Conservation (phyloP, 2,888 invertebrate species). For the Cataglyphis albicans region DNA sequence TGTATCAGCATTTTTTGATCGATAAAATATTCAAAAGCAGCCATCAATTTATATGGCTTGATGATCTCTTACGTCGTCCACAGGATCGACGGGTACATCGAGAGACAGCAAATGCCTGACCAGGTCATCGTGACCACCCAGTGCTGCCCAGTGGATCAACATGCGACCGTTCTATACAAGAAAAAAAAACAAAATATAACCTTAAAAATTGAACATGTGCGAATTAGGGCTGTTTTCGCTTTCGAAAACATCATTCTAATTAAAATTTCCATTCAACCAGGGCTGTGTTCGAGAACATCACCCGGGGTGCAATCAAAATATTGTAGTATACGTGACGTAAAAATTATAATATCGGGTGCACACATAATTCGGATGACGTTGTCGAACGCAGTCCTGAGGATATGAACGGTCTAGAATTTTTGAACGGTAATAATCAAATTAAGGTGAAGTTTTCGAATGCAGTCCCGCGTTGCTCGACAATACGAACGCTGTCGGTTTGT, state of each 20-base stretch:
- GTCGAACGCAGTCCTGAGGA: too few relatives aligned
- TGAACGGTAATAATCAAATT: too few relatives aligned
- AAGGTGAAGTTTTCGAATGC: neutral
- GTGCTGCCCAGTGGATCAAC: conserved; percentile 93
- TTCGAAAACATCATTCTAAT: too few relatives aligned
- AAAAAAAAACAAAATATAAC: conserved; percentile 58
- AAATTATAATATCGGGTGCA: too few relatives aligned
- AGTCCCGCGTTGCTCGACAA: neutral
- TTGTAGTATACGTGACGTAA: too few relatives aligned
- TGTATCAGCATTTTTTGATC: neutral
- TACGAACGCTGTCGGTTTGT: conserved; percentile 87
- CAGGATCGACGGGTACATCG: conserved; percentile 90
- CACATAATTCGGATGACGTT: too few relatives aligned
- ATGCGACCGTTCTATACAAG: conserved; percentile 90
- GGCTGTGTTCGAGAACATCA: too few relatives aligned
- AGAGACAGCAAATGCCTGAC: conserved; percentile 90
- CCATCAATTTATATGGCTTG: neutral
- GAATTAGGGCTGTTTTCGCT: too few relatives aligned
- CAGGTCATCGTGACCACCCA: conserved; percentile 92
- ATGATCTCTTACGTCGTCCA: conserved; percentile 89
- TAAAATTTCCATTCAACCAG: too few relatives aligned
- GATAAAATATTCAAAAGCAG: neutral
- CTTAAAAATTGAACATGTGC: conserved; percentile 14
- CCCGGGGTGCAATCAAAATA: too few relatives aligned
- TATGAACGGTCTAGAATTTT: too few relatives aligned